Conservation (phyloP, 1,140 invertebrate species). For the Calephelis nemesis region DNA sequence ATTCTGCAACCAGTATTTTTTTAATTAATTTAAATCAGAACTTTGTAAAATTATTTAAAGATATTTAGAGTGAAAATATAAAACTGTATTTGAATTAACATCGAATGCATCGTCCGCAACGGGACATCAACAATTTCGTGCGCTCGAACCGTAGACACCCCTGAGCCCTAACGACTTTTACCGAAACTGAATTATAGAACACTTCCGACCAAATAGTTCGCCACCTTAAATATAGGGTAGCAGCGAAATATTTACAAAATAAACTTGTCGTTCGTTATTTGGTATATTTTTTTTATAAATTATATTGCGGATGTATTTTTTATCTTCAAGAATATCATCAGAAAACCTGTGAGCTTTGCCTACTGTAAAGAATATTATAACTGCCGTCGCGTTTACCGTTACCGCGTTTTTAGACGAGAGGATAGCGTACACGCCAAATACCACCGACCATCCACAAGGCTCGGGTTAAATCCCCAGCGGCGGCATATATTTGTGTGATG, state of each 20-base stretch:
- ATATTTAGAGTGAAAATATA: no score
- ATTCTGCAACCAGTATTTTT: no score
- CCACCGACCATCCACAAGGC: no score
- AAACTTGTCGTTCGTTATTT: slow-evolving; percentile 22
- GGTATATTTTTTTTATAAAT: background rate
- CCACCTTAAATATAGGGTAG: slow-evolving; percentile 45
- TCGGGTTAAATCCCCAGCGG: no score
- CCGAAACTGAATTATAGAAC: slow-evolving; percentile 31
- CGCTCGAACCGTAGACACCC: slow-evolving; percentile 36
- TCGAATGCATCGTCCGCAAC: slow-evolving; percentile 29
- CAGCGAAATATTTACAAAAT: slow-evolving; percentile 23
- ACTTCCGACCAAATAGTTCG: slow-evolving; percentile 49
- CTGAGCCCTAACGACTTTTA: slow-evolving; percentile 38
- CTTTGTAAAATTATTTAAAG: no score
- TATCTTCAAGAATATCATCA: background rate
- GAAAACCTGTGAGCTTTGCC: background rate
- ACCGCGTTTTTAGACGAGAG: no score
- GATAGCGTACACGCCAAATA: no score
- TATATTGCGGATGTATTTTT: slow-evolving; percentile 1
- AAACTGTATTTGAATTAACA: background rate
- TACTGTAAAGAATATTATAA: no score
- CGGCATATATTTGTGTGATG: no score
- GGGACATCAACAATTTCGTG: slow-evolving; percentile 25
- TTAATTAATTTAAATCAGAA: no score
- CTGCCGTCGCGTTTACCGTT: no score